These are phyloP conservation scores for Arothron firmamentum DNA, from an alignment of 2,113 vertebrate genomes.

Conservation along the genomic window DNA sequence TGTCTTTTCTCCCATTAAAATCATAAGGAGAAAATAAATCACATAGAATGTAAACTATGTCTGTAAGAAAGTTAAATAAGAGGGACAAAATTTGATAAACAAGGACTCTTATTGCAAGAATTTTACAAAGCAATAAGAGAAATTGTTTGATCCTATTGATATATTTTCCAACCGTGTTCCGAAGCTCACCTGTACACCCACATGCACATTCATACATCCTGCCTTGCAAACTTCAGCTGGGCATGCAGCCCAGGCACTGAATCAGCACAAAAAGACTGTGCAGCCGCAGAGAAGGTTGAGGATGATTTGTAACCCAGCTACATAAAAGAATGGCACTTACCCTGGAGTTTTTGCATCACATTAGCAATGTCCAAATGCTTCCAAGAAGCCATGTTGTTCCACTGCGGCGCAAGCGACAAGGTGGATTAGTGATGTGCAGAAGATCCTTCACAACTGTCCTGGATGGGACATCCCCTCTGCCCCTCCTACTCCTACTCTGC, in stretches of 20 bases:
- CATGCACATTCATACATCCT: conserved; percentile 16
- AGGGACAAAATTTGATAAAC: too few relatives aligned
- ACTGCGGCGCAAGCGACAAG: conserved; percentile 31
- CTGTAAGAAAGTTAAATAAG: too few relatives aligned
- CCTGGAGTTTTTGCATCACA: conserved; percentile 94
- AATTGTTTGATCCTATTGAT: neutral
- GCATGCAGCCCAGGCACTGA: conserved; percentile 52
- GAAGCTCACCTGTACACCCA: neutral
- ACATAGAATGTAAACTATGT: too few relatives aligned
- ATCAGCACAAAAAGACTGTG: conserved; percentile 65
- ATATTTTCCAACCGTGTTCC: neutral
- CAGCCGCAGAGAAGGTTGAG: conserved; percentile 42
- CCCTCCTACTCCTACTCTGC: conserved; percentile 34
- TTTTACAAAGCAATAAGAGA: neutral
- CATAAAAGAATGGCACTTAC: conserved; percentile 71
- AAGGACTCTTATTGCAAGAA: neutral
- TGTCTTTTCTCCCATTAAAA: neutral
- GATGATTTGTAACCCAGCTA: conserved; percentile 16
- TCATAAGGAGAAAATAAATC: neutral
- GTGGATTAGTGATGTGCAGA: conserved; percentile 22
- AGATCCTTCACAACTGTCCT: conserved; percentile 39
- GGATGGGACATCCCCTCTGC: conserved; percentile 55
- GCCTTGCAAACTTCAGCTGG: conserved; percentile 47
- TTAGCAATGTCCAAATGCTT: conserved; percentile 84
- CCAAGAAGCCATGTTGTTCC: conserved; percentile 79